A percentile compares a stretch with the other conserved stretches of the same genome.
Evolutionary conservation across 2,888 invertebrate species (phyloP).

Genomic region (Pyrrhosoma nymphula): DNA sequence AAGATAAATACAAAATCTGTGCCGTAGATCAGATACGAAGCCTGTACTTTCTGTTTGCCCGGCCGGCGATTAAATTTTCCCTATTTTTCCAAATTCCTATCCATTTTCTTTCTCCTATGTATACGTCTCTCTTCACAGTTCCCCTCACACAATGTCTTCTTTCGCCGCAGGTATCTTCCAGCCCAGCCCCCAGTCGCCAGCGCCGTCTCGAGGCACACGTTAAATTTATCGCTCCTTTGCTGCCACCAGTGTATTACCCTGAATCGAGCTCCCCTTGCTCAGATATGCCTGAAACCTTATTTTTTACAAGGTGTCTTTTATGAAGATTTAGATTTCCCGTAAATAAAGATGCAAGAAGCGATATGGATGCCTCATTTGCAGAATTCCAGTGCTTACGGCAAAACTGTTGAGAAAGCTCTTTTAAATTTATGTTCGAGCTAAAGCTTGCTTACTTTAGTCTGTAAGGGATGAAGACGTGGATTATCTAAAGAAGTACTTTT

Average conservation of each 20-base stretch:
- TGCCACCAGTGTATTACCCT: background rate
- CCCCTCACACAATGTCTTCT: background rate
- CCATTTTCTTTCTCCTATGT: no score
- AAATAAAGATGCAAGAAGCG: background rate
- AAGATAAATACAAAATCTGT: no score
- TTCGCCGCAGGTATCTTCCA: background rate
- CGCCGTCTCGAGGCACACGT: background rate
- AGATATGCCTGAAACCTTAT: background rate
- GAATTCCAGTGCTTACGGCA: background rate
- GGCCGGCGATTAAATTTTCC: no score
- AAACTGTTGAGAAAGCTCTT: background rate
- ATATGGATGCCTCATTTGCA: background rate
- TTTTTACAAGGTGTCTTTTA: background rate
- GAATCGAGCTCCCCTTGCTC: background rate
- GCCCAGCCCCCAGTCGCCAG: background rate
- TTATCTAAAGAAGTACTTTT: background rate
- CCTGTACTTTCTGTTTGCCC: no score
- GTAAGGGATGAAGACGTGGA: background rate
- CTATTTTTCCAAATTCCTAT: no score
- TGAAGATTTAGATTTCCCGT: background rate
- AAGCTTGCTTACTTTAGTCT: background rate
- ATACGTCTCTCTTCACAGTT: no score
- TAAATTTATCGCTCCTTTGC: background rate
- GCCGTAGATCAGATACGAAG: no score
- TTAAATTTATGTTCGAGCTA: background rate